Percentiles rank a stretch among this genome's conserved stretches.
Evolutionary conservation across 1,140 invertebrate species (phyloP).

Genomic region (Xylocopa sonorina): DNA sequence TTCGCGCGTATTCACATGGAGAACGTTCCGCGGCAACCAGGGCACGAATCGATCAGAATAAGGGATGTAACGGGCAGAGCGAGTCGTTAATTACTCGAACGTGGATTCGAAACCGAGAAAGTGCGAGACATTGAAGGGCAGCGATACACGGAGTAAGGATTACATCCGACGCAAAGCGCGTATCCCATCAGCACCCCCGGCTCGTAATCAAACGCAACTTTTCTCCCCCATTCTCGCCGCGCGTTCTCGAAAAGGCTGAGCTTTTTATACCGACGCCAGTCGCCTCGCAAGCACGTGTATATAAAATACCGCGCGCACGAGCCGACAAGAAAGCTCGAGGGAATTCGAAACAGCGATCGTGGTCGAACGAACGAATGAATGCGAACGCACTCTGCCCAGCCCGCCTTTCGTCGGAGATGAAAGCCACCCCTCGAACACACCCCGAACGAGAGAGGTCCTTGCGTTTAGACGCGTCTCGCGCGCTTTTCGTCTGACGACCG

Average conservation of each 20-base stretch:
- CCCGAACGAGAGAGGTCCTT: slow-evolving; percentile 8
- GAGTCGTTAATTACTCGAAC: slow-evolving; percentile 15
- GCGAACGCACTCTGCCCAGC: not conserved
- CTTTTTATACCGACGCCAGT: not conserved
- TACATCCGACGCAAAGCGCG: not conserved
- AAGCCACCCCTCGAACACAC: not conserved
- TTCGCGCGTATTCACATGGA: not conserved
- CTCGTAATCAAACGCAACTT: slow-evolving; percentile 30
- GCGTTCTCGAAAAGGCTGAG: not conserved
- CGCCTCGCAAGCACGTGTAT: not conserved
- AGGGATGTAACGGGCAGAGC: not conserved
- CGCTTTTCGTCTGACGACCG: not conserved
- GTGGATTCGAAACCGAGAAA: too few species aligned
- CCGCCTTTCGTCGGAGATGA: not conserved
- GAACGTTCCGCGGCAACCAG: not conserved
- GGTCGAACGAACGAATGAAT: not conserved
- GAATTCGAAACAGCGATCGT: slow-evolving; percentile 1
- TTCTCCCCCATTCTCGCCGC: not conserved
- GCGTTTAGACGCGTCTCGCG: not conserved
- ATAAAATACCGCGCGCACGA: slow-evolving; percentile 2
- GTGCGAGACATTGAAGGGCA: not conserved
- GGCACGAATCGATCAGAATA: not conserved
- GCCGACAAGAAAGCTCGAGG: not conserved
- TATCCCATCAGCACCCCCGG: not conserved
- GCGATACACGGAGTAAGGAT: not conserved